Conservation (phyloP, 2,797 vertebrate species). For the Epinephelus coioides region DNA sequence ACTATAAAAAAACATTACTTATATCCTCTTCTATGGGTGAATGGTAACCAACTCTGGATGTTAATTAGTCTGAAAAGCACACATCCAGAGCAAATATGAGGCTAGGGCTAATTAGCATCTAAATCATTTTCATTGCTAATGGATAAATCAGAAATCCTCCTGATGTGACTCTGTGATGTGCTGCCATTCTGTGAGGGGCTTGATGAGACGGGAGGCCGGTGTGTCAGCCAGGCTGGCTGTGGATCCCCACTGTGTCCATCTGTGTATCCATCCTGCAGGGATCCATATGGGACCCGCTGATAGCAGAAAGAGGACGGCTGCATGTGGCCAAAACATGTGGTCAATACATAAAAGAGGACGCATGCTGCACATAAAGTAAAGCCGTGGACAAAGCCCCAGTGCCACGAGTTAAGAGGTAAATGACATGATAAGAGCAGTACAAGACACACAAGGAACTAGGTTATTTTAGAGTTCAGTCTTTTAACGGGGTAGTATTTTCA, state of each 20-base stretch:
- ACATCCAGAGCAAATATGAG: slow-evolving; percentile 49
- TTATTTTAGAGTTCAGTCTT: not conserved
- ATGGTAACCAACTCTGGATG: slow-evolving; percentile 29
- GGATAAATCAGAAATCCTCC: slow-evolving; percentile 66
- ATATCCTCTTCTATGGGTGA: slow-evolving; percentile 35
- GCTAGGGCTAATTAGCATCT: slow-evolving; percentile 69
- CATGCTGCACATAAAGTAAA: slow-evolving; percentile 20
- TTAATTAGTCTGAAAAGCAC: slow-evolving; percentile 65
- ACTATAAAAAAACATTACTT: slow-evolving; percentile 34
- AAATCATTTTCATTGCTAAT: slow-evolving; percentile 70
- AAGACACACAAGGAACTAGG: not conserved
- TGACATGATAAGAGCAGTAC: not conserved
- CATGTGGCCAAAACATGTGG: slow-evolving; percentile 78
- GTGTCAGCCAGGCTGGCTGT: slow-evolving; percentile 57
- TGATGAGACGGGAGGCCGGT: slow-evolving; percentile 54
- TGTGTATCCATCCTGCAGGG: slow-evolving; percentile 74
- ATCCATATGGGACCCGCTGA: slow-evolving; percentile 65
- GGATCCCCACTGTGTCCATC: slow-evolving; percentile 79
- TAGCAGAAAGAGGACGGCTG: slow-evolving; percentile 65
- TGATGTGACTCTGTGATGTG: slow-evolving; percentile 75
- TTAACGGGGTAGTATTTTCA: not conserved
- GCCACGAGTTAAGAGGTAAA: not conserved
- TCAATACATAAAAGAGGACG: slow-evolving; percentile 67
- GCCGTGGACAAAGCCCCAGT: slow-evolving; percentile 9
- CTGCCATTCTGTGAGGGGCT: slow-evolving; percentile 66